Percentiles rank a stretch among this genome's conserved stretches.
These are phyloP conservation scores for Torymus texanus DNA, from an alignment of 2,888 invertebrate species.

Conservation along the genomic window DNA sequence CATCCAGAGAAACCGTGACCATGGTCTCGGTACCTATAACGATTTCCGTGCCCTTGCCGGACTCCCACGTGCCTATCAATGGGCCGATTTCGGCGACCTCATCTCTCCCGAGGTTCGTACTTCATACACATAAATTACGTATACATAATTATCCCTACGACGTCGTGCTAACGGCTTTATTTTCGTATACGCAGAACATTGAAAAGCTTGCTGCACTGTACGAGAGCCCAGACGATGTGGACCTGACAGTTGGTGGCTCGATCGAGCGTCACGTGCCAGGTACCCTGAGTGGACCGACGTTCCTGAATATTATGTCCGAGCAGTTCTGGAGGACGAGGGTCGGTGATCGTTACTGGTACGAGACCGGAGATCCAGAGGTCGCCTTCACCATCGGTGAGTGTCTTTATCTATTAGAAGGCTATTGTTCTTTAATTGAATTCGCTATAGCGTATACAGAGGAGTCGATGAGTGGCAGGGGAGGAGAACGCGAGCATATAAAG, in stretches of 20 bases:
- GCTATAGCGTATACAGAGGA: background rate
- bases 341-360: conserved; percentile 92
- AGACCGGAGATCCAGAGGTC: conserved; percentile 80
- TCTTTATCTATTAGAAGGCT: background rate
- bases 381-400: conserved; percentile 81
- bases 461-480: conserved; percentile 3
- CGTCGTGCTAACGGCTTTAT: background rate
- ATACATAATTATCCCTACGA: background rate
- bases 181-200: conserved; percentile 78
- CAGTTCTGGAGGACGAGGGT: conserved; percentile 91
- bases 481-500: conserved; percentile 3
- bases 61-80: conserved; percentile 81
- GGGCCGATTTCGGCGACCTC: conserved; percentile 80
- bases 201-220: conserved; percentile 81
- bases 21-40: conserved; percentile 88
- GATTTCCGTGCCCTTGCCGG: conserved; percentile 87
- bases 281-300: conserved; percentile 89
- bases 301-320: conserved; percentile 89
- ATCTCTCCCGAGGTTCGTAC: conserved; percentile 60
- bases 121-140: background rate
- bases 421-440: conserved; percentile 44
- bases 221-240: conserved; percentile 87
- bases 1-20: conserved; percentile 91
- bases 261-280: conserved; percentile 86
- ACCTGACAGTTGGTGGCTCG: conserved; percentile 89